These are phyloP conservation scores for Heliconius hermathena DNA, from an alignment of 1,140 invertebrate species.

Conservation along the genomic window DNA sequence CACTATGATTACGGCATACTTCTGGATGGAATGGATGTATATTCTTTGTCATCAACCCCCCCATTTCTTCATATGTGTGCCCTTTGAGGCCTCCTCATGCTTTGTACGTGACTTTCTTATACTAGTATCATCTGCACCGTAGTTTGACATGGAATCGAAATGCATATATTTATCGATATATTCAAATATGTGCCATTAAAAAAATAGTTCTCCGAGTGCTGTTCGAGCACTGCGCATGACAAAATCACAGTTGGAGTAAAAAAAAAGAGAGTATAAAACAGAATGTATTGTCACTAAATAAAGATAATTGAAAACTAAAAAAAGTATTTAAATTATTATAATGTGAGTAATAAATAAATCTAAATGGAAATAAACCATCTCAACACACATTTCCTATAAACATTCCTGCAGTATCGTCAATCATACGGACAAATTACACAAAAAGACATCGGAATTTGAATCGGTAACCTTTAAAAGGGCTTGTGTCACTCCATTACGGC, in stretches of 20 bases:
- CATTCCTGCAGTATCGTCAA: neutral
- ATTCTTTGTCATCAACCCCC: neutral
- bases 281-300: too few relatives aligned
- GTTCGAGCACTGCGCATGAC: too few relatives aligned
- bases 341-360: neutral
- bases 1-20: neutral
- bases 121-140: neutral
- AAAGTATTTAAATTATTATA: neutral
- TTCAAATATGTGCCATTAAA: neutral
- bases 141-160: neutral
- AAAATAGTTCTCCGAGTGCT: too few relatives aligned
- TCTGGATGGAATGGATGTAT: neutral
- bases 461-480: neutral
- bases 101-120: neutral
- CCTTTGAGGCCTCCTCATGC: neutral
- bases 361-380: neutral
- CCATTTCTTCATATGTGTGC: neutral
- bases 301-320: neutral
- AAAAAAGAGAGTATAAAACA: too few relatives aligned
- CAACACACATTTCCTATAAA: neutral
- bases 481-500: neutral
- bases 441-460: conserved; percentile 2
- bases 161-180: neutral
- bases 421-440: neutral
- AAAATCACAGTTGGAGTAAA: too few relatives aligned